Conservation (phyloP, 2,113 vertebrate species). For the Anser brachyrhynchus region DNA sequence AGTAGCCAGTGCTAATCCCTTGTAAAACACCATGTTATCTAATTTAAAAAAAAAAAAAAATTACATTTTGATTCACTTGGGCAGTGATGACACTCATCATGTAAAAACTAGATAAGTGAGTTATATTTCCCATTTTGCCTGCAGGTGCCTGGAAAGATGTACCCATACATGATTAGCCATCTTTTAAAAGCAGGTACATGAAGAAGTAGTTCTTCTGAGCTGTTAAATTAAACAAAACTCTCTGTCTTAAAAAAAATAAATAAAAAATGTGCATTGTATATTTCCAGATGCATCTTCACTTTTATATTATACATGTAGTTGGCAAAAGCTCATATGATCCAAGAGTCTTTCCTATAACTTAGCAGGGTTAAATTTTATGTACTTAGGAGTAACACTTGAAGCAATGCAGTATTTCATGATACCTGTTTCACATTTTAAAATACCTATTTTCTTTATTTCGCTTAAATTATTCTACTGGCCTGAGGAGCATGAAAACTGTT, state of each 20-base stretch:
- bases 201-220: neutral
- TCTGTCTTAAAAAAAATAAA: neutral
- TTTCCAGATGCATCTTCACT: neutral
- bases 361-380: neutral
- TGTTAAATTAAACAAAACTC: neutral
- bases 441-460: neutral
- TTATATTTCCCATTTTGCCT: neutral
- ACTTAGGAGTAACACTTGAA: neutral
- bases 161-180: neutral
- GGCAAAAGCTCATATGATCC: neutral
- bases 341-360: neutral
- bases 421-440: neutral
- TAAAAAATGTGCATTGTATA: neutral
- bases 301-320: neutral
- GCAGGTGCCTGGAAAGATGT: neutral
- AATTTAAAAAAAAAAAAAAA: neutral
- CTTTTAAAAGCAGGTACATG: neutral
- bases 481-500: neutral
- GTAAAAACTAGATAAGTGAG: neutral
- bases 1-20: neutral
- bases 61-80: neutral
- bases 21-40: neutral
- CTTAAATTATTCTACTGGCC: neutral
- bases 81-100: neutral
- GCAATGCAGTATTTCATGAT: neutral